Evolutionary conservation across 2,888 invertebrate genomes (phyloP).

Genomic region (Pseudeuparius sepicola): DNA sequence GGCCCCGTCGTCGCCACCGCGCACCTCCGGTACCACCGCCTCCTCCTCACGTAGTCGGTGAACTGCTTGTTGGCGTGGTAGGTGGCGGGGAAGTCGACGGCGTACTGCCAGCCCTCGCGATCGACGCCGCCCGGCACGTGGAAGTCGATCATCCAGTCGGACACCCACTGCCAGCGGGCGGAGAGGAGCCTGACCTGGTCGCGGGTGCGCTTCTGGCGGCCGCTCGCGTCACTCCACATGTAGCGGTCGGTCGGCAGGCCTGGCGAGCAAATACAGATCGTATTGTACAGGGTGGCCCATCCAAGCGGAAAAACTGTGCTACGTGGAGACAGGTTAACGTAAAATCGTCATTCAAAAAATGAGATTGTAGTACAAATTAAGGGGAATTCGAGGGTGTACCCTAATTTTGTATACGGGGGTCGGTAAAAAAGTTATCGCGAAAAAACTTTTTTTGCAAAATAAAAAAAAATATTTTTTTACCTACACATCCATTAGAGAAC

Average conservation of each 20-base stretch:
- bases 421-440: no score
- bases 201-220: slow-evolving; percentile 71
- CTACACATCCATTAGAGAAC: no score
- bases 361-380: no score
- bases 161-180: slow-evolving; percentile 83
- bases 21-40: slow-evolving; percentile 46
- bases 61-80: slow-evolving; percentile 80
- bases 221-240: slow-evolving; percentile 87
- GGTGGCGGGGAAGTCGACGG: slow-evolving; percentile 79
- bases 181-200: slow-evolving; percentile 80
- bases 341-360: no score
- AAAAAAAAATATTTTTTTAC: no score
- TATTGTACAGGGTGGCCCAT: no score
- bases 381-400: no score
- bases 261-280: no score
- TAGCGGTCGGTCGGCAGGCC: slow-evolving; percentile 78
- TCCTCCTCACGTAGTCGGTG: slow-evolving; percentile 74
- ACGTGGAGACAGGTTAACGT: no score
- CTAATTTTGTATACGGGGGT: no score
- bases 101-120: slow-evolving; percentile 91
- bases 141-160: slow-evolving; percentile 90
- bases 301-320: no score
- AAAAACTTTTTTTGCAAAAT: no score
- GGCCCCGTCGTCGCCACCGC: slow-evolving; percentile 76
- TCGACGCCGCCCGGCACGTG: slow-evolving; percentile 84